phyloP scores from a whole-genome alignment of 2,888 invertebrate genomes.

The Mythimna ferrago region DNA sequence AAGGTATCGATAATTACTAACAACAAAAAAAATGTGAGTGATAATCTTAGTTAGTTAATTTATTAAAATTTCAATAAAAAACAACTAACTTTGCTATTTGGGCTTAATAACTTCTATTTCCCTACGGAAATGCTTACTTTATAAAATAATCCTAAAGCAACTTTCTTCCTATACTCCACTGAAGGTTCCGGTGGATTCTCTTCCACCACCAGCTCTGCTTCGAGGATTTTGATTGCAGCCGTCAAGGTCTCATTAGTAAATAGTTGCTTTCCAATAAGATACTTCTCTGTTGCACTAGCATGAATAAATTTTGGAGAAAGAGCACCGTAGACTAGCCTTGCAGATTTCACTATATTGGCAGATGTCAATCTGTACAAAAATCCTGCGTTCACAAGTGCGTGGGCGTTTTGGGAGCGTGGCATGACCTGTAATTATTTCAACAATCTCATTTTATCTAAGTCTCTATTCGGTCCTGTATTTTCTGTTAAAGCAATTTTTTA shows the following conservation, averaged over 20 bases:
- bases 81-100: no score
- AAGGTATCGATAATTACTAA: no score
- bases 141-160: conserved; percentile 91
- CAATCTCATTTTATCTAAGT: neutral
- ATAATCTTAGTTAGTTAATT: no score
- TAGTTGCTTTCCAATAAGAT: conserved; percentile 80
- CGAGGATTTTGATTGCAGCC: conserved; percentile 72
- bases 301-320: conserved; percentile 84
- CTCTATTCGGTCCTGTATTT: no score
- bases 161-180: conserved; percentile 89
- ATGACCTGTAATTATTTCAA: conserved; percentile 89
- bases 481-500: no score
- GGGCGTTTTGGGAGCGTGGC: conserved; percentile 93
- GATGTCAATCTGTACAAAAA: conserved; percentile 88
- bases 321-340: conserved; percentile 90
- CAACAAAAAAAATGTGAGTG: no score
- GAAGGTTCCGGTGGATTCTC: conserved; percentile 88
- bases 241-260: conserved; percentile 83
- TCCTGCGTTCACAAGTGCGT: conserved; percentile 94
- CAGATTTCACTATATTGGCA: conserved; percentile 70
- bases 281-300: conserved; percentile 89
- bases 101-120: neutral
- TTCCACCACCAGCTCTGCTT: conserved; percentile 71
- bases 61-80: no score
- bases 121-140: conserved; percentile 83